Base-by-base conservation (phyloP, 2,797 vertebrate genomes). In the Epinephelus coioides region DNA sequence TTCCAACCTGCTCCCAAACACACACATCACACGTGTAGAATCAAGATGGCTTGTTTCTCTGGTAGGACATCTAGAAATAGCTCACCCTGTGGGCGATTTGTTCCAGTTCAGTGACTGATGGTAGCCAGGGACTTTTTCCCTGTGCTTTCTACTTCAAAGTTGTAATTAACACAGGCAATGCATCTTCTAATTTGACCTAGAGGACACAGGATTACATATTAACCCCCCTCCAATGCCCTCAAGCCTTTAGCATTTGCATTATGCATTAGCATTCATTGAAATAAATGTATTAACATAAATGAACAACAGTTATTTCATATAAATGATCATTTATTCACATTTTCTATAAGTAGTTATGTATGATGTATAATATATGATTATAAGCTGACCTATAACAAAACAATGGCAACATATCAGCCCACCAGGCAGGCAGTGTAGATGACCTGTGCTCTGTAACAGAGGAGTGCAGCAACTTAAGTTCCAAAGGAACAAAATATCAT, bases 41-140 rank as follows among this genome's bases (percentile, higher is more conserved):
- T 50, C 34, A 61, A 59, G 49, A 50, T 17, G 15, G 40, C 74
- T 71, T 66, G 51, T 71, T 73, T 73, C 83, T 50, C 25, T 73
- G 55, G 34, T 53, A 57, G 71, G 71, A 60, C 79, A 8, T 78
- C 65, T 51, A 73, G 63, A 86, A 87, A 87, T 87, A 88, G 75
- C 61, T 88, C 64, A 62, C 53, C 69, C 84, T 79, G 78, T 89
- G 83, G 82, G 76, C 38, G 9, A 76, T 85, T 87, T 78, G 64
- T 88, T 89, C 84, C 85, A 78, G 61, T 76, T 73, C 82, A 76
- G 1, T 18, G 63, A 61, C 40, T 78, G 65, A 86, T 85, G 66
- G 76, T 55, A 77, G 73, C 64, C 63, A 34, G 69, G 63, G 56
- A 79, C 72, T 56, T 55, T 75, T 63, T n/a, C 61, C 27, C 25